Conservation (phyloP, 2,888 invertebrate species). For the Cetonia aurata region DNA sequence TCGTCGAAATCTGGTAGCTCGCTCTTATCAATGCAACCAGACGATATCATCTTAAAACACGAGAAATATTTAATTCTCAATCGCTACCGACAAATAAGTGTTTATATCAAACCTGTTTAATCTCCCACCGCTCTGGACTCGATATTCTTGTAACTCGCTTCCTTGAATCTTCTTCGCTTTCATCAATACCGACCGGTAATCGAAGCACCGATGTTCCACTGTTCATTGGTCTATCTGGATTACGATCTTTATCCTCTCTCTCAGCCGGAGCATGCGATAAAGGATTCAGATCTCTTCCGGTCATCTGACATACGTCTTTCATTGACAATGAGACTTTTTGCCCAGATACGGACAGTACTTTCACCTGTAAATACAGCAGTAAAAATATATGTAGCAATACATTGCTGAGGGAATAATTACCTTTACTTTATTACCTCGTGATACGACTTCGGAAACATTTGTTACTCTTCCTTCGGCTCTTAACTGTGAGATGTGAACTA, state of each 20-base stretch:
- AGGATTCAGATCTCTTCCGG: conserved; percentile 95
- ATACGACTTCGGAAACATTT: conserved; percentile 93
- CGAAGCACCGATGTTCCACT: conserved; percentile 68
- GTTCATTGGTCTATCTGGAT: conserved; percentile 90
- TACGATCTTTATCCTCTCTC: conserved; percentile 82
- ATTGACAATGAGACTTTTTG: conserved; percentile 96
- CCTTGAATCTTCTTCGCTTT: conserved; percentile 84
- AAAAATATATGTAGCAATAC: background rate
- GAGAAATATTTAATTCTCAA: conserved; percentile 18
- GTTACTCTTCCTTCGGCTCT: conserved; percentile 94
- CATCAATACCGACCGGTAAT: conserved; percentile 70
- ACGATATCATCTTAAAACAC: conserved; percentile 43
- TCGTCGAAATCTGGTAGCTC: conserved; percentile 98
- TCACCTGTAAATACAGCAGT: conserved; percentile 68
- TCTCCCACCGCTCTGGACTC: conserved; percentile 98
- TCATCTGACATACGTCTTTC: conserved; percentile 97
- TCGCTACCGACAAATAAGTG: conserved; percentile 8
- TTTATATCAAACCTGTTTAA: conserved; percentile 80
- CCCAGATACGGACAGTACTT: conserved; percentile 93
- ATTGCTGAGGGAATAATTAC: conserved; percentile 65
- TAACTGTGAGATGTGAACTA: conserved; percentile 97
- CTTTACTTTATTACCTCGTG: conserved; percentile 89
- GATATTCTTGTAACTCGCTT: conserved; percentile 92
- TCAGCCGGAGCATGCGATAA: conserved; percentile 76
- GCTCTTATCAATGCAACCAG: conserved; percentile 90